Percentiles rank a stretch among this genome's conserved stretches.
phyloP scores from a whole-genome alignment of 2,113 vertebrate genomes.

The Amphiprion percula region DNA sequence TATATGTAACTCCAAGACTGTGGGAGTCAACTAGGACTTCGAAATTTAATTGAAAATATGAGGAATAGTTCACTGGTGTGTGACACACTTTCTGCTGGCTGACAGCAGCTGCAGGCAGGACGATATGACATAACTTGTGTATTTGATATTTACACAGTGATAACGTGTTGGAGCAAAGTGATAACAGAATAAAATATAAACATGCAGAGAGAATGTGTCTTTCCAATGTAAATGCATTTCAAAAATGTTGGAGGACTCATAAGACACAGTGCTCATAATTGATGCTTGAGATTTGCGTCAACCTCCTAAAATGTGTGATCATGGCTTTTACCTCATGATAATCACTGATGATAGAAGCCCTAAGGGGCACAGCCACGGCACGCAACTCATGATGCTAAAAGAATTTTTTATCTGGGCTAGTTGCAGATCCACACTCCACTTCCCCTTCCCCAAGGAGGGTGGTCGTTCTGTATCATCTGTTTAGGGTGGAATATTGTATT shows the following conservation, averaged over 20 bases:
- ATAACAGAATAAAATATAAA: slow-evolving; percentile 19
- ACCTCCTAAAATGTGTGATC: too few species aligned
- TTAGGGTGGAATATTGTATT: too few species aligned
- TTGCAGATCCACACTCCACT: too few species aligned
- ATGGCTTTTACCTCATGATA: neutral
- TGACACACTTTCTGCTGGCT: slow-evolving; percentile 37
- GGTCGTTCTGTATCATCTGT: too few species aligned
- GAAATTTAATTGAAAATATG: neutral
- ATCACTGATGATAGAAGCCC: neutral
- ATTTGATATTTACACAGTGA: slow-evolving; percentile 28
- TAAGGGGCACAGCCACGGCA: too few species aligned
- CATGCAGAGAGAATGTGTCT: neutral
- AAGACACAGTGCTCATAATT: too few species aligned
- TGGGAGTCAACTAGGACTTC: neutral
- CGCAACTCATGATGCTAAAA: too few species aligned
- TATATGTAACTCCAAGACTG: neutral
- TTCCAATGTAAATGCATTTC: neutral
- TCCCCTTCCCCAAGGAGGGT: too few species aligned
- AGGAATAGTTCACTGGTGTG: neutral
- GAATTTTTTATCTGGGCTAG: too few species aligned
- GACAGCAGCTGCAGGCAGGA: slow-evolving; percentile 38
- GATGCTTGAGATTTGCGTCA: too few species aligned
- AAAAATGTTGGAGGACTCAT: too few species aligned
- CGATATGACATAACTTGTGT: slow-evolving; percentile 19
- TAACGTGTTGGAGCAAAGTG: slow-evolving; percentile 12